Evolutionary conservation across 2,888 invertebrate genomes (phyloP).

Genomic region (Thymelicus lineola): DNA sequence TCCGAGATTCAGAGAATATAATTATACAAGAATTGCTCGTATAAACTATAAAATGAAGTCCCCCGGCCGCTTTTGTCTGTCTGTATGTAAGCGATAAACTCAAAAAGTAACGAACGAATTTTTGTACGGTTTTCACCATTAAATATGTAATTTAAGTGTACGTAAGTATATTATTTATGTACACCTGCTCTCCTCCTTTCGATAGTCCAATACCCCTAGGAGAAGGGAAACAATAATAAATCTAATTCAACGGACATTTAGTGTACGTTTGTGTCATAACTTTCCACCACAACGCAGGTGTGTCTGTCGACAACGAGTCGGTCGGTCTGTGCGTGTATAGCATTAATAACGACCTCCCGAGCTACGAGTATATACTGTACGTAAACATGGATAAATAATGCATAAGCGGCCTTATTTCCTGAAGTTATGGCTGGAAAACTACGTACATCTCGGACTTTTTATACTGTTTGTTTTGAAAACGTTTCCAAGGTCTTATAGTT

Average conservation of each 20-base stretch:
- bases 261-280: neutral
- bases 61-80: too few relatives aligned
- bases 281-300: slow-evolving; percentile 8
- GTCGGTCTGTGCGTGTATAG: slow-evolving; percentile 3
- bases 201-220: neutral
- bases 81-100: too few relatives aligned
- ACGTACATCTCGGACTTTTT: neutral
- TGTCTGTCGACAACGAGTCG: slow-evolving; percentile 2
- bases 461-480: too few relatives aligned
- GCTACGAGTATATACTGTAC: slow-evolving; percentile 8
- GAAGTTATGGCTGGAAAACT: neutral
- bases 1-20: too few relatives aligned
- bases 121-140: too few relatives aligned
- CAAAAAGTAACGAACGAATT: too few relatives aligned
- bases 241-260: neutral
- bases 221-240: neutral
- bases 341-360: slow-evolving; percentile 16
- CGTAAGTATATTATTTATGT: too few relatives aligned
- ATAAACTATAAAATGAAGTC: too few relatives aligned
- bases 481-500: too few relatives aligned
- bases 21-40: too few relatives aligned
- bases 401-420: slow-evolving; percentile 17
- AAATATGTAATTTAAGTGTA: too few relatives aligned
- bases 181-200: neutral
- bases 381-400: slow-evolving; percentile 13